phyloP scores from a whole-genome alignment of 2,797 vertebrate species.

The Chelon labrosus region DNA sequence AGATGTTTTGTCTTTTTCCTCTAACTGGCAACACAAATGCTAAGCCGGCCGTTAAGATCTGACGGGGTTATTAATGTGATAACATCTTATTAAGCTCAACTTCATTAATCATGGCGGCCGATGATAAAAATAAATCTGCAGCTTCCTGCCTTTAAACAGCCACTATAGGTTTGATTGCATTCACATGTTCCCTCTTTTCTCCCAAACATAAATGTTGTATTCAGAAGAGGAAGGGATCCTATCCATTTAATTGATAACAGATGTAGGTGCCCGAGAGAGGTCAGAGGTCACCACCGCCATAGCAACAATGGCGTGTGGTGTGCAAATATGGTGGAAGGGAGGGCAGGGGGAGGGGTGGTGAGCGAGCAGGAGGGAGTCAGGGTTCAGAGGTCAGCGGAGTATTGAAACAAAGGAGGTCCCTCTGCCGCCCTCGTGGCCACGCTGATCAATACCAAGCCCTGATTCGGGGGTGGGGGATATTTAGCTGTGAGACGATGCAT shows the following conservation, averaged over 20 bases:
- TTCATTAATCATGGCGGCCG: constrained; percentile 30
- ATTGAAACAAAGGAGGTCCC: constrained; percentile 81
- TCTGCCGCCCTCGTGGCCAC: constrained; percentile 56
- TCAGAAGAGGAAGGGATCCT: constrained; percentile 70
- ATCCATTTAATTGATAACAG: constrained; percentile 86
- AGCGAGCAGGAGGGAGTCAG: constrained; percentile 66
- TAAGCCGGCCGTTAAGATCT: constrained; percentile 3
- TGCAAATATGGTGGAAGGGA: constrained; percentile 69
- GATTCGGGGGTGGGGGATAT: constrained; percentile 30
- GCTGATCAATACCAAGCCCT: constrained; percentile 74
- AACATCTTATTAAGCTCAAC: constrained; percentile 18
- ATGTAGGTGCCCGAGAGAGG: constrained; percentile 83
- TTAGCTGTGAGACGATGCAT: constrained; percentile 27
- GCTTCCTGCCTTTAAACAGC: constrained; percentile 45
- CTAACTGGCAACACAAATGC: constrained; percentile 19
- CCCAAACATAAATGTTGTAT: constrained; percentile 31
- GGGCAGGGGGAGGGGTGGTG: constrained; percentile 56
- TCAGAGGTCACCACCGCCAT: constrained; percentile 83
- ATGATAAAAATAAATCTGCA: constrained; percentile 36
- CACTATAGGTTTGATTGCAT: constrained; percentile 37
- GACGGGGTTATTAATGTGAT: constrained; percentile 29
- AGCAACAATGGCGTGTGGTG: constrained; percentile 76
- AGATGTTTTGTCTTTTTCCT: constrained; percentile 43
- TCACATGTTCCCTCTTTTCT: constrained; percentile 51
- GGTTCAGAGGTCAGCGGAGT: constrained; percentile 77